Conservation (phyloP, 2,113 vertebrate species). For the Tragulus kanchil region DNA sequence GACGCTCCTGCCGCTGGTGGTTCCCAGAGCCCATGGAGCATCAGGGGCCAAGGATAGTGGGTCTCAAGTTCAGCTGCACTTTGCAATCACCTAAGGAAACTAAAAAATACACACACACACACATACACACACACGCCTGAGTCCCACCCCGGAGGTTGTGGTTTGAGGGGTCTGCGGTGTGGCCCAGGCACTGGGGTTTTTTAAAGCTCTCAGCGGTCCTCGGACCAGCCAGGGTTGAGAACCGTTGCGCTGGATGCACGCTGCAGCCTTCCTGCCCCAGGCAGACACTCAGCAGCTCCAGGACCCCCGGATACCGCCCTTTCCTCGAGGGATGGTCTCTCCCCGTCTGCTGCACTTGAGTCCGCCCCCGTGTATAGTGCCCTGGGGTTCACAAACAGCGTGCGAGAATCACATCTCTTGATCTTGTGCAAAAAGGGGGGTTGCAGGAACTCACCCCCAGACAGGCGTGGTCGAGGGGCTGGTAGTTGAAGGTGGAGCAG, state of each 20-base stretch:
- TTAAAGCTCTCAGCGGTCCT: neutral
- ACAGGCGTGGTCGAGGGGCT: neutral
- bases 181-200: neutral
- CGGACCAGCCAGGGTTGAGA: neutral
- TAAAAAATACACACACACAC: neutral
- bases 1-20: neutral
- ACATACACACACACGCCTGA: neutral
- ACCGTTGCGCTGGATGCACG: neutral
- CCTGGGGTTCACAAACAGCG: neutral
- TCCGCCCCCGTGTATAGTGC: neutral
- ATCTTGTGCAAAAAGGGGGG: neutral
- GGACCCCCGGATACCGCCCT: neutral
- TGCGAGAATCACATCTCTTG: neutral
- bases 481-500: neutral
- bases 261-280: too few relatives aligned
- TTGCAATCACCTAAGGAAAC: neutral
- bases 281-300: too few relatives aligned
- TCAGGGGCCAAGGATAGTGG: neutral
- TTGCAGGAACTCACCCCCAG: neutral
- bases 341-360: neutral
- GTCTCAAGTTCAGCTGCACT: neutral
- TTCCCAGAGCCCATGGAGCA: accelerated
- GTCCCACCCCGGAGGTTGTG: neutral
- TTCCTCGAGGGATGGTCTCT: neutral
- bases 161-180: neutral